A percentile compares a stretch with the other conserved stretches of the same genome.
Evolutionary conservation across 2,888 invertebrate species (phyloP).

Genomic region (Thereva nobilitata): DNA sequence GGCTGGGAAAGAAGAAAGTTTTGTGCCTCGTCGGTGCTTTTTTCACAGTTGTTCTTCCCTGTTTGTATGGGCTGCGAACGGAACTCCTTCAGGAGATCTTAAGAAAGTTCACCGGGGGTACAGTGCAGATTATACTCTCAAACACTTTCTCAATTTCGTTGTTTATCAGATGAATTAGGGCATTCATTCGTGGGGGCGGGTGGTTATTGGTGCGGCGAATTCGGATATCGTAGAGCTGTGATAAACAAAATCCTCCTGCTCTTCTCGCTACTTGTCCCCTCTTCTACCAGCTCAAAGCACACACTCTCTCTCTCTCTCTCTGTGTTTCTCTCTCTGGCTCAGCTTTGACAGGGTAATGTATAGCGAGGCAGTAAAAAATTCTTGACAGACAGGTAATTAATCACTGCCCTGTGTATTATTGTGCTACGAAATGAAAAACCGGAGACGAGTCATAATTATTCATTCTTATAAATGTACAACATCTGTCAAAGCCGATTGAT

Average conservation of each 20-base stretch:
- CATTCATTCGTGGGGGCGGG: too few species aligned
- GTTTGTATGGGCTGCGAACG: neutral
- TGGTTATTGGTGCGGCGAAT: too few species aligned
- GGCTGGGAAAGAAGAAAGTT: constrained; percentile 18
- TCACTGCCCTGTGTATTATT: constrained; percentile 29
- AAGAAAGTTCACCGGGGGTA: neutral
- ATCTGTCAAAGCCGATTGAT: constrained; percentile 36
- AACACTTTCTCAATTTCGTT: too few species aligned
- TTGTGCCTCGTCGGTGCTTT: constrained; percentile 29
- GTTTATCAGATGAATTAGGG: too few species aligned
- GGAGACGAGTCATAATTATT: constrained; percentile 35
- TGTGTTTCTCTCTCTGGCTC: neutral
- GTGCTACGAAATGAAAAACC: constrained; percentile 30
- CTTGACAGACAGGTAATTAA: constrained; percentile 41
- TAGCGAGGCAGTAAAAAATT: constrained; percentile 37
- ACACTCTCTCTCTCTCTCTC: neutral
- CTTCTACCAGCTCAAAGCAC: too few species aligned
- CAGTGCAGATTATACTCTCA: too few species aligned
- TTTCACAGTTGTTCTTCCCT: constrained; percentile 9
- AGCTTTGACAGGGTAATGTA: constrained; percentile 10
- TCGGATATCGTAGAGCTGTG: too few species aligned
- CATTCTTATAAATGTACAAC: constrained; percentile 34
- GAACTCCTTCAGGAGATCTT: constrained; percentile 31
- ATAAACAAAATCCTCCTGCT: too few species aligned
- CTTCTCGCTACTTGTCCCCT: too few species aligned